Conservation (phyloP, 1,140 invertebrate species). For the Epicauta chinensis region DNA sequence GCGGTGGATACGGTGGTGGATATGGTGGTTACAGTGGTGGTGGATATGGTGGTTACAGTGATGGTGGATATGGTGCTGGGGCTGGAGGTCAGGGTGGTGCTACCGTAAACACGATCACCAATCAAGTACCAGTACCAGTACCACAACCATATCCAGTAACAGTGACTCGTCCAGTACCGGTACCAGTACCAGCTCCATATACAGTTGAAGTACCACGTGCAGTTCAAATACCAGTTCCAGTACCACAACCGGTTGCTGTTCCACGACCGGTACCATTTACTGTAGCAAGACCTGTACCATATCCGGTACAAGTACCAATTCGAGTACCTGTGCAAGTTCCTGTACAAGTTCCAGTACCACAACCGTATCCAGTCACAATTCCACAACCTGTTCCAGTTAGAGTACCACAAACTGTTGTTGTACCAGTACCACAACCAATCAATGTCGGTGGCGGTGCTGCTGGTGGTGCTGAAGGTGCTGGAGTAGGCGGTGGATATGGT, state of each 20-base stretch:
- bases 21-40: constrained; percentile 11
- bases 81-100: constrained; percentile 4
- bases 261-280: constrained; percentile 20
- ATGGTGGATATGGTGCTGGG: constrained; percentile 7
- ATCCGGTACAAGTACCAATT: constrained; percentile 21
- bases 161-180: constrained; percentile 38
- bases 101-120: constrained; percentile 16
- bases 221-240: constrained; percentile 37
- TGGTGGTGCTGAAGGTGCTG: constrained; percentile 13
- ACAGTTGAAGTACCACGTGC: constrained; percentile 30
- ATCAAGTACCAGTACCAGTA: constrained; percentile 30
- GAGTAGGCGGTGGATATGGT: constrained; percentile 4
- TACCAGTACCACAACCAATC: constrained; percentile 51
- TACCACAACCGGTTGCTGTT: constrained; percentile 25
- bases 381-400: constrained; percentile 24
- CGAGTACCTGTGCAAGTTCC: constrained; percentile 26
- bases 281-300: constrained; percentile 24
- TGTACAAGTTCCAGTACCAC: constrained; percentile 25
- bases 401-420: constrained; percentile 38
- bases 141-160: constrained; percentile 42
- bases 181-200: constrained; percentile 36
- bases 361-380: constrained; percentile 28
- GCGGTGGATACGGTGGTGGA: constrained; percentile 15
- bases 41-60: constrained; percentile 8
- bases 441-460: constrained; percentile 31